Base-by-base conservation (phyloP, 2,797 vertebrate species). In the Xenops minutus region DNA sequence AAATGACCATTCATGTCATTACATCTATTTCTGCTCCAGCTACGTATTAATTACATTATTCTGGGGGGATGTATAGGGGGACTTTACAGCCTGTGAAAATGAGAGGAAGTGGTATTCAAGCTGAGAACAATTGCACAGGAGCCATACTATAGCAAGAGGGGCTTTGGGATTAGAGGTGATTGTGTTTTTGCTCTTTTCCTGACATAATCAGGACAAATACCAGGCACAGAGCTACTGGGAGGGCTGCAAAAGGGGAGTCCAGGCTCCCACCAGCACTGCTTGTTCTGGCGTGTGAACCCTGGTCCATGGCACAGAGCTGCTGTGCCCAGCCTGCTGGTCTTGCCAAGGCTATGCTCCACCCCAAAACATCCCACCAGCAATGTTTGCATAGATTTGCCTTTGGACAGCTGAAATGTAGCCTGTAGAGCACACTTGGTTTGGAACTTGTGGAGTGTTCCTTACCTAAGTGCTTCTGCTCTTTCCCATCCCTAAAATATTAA, bases 151-250 rank as follows among this genome's bases (percentile, higher is more conserved):
- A 73, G 76, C 66, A 48, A 91, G 73, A 91, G 91, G 89, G 92
- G 89, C 92, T 95, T 89, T 89, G 95, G 93, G 95, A 96, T 94
- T 96, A 94, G 93, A 93, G 37, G 79, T 52, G 62, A 96, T 94
- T 96, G 95, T 95, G 82, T 49, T 88, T 85, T 93, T 76, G 43
- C 85, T 78, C 75, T 89, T 95, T 96, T 95, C 89, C 92, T 92
- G 92, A 58, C 73, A 34, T n/a, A 81, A 89, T 78, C 92, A 93
- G 87, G 82, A 96, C 63, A 92, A 95, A 95, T 66, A 92, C 36
- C 62, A 92, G 89, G 29, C 48, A 0, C 69, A 69, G 77, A 79
- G 61, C 61, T 61, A 36, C 74, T 20, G 37, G 49, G 73, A 91
- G 79, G 75, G 82, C 94, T 85, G 61, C 37, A 78, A 15, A 62